Base-by-base conservation (phyloP, 2,113 vertebrate species). In the Andinoacara biseriatus region DNA sequence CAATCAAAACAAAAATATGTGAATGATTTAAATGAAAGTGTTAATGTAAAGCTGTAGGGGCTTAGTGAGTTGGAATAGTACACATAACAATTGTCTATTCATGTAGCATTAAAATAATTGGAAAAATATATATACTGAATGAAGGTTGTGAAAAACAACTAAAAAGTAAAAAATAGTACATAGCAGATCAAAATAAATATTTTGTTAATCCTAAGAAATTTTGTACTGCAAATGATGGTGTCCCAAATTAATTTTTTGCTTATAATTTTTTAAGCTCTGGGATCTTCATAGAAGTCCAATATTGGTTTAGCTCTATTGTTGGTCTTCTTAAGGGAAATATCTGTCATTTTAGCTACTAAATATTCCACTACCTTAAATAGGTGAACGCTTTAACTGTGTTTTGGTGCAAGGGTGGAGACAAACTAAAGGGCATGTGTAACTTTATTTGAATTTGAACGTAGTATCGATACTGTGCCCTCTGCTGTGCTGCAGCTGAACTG, bases 1-100 rank as follows among this genome's bases (percentile, higher is more conserved):
- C 8, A 40, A 59, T 65, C 38, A 80, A 80, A 79, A 52, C 43
- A 52, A 62, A 62, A 58, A 61, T 60, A 60, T n/a, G 33, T n/a
- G 52, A 82, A 31, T 62, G 33, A 63, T 29, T 75, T 76, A 33
- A 54, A 15, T 22, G 18, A 61, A 58, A 38, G n/a, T 52, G 26
- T 18, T 31, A 40, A 22, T 49, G 22, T 35, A 62, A 11, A 61
- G 40, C 10, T 56, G 54, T 57, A 31, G 26, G 1, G 20, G 5
- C 49, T 6, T 22, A 43, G 58, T 40, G 60, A 24, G 65, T 20
- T 24, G 29, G 31, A 22, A 72, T 33, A 54, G 72, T 33, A 46
- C 57, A 57, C 46, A 56, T 31, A 3, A 31, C 31, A 52, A 72
- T 31, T 31, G 10, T 72, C 10, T 10, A 54, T 31, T 72, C 24